A percentile compares a stretch with the other conserved stretches of the same genome.
Conservation (phyloP, 2,888 invertebrate species). For the Brachynemurus nebulosus region DNA sequence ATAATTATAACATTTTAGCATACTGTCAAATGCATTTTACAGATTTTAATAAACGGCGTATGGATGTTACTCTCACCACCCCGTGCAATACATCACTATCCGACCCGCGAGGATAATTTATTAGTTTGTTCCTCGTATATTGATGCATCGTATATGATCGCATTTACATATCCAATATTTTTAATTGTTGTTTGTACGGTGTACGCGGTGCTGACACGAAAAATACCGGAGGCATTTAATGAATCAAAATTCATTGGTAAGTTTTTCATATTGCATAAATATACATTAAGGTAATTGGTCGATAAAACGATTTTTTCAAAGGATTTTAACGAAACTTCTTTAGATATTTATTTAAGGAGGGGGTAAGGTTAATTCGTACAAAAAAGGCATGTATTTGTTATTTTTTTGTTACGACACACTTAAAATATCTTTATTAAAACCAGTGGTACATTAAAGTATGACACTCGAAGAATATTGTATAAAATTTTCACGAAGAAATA, state of each 20-base stretch:
- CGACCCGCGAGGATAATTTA: slow-evolving; percentile 82
- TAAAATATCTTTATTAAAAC: no score
- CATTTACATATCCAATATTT: slow-evolving; percentile 85
- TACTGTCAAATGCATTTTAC: slow-evolving; percentile 13
- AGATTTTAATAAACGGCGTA: slow-evolving; percentile 77
- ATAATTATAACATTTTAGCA: neutral
- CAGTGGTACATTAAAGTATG: no score
- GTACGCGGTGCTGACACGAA: slow-evolving; percentile 88
- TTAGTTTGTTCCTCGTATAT: slow-evolving; percentile 87
- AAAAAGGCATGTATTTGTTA: no score
- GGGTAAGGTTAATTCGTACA: no score
- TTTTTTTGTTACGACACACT: no score
- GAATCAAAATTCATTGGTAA: slow-evolving; percentile 93
- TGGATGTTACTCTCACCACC: slow-evolving; percentile 91
- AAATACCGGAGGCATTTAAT: slow-evolving; percentile 97
- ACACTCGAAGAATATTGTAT: no score
- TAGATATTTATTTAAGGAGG: no score
- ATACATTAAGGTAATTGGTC: no score
- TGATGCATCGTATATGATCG: slow-evolving; percentile 86
- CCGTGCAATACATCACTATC: slow-evolving; percentile 78
- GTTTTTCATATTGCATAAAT: no score
- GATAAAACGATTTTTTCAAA: no score
- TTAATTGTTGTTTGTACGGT: slow-evolving; percentile 87
- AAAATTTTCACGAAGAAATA: no score
- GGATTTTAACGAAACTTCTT: no score